phyloP scores from a whole-genome alignment of 2,888 invertebrate species.

The Cataglyphis rosenhaueri region DNA sequence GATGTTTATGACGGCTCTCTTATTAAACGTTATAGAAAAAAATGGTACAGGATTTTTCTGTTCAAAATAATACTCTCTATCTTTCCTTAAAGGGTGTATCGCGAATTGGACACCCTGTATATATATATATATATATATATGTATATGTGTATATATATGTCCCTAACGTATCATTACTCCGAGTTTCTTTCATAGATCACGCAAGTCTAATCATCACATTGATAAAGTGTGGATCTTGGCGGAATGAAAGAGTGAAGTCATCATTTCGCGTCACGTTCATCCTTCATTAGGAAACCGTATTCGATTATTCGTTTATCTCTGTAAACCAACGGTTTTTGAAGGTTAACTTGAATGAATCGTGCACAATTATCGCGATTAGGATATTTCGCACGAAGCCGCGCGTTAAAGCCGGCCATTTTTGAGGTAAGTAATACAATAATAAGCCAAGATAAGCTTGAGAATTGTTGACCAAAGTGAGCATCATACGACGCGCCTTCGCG shows the following conservation, averaged over 20 bases:
- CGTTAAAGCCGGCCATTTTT: slow-evolving; percentile 31
- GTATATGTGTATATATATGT: neutral
- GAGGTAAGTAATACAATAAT: slow-evolving; percentile 36
- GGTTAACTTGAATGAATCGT: neutral
- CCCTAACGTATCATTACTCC: slow-evolving; percentile 32
- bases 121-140: neutral
- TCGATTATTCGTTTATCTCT: neutral
- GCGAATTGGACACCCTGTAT: too few species aligned
- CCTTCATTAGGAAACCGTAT: slow-evolving; percentile 12
- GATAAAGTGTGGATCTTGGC: slow-evolving; percentile 35
- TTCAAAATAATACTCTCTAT: too few species aligned
- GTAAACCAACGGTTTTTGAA: neutral
- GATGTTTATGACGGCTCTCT: too few species aligned
- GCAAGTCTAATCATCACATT: slow-evolving; percentile 43
- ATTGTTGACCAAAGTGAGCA: neutral
- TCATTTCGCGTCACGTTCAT: slow-evolving; percentile 9
- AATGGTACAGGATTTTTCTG: too few species aligned
- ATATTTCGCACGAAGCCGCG: slow-evolving; percentile 33
- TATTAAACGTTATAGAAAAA: too few species aligned
- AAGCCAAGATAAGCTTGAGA: slow-evolving; percentile 45
- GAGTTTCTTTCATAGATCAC: slow-evolving; percentile 33
- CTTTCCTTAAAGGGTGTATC: too few species aligned
- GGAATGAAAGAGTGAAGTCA: slow-evolving; percentile 39
- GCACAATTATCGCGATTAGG: slow-evolving; percentile 22
- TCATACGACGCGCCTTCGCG: slow-evolving; percentile 2